A percentile compares a stretch with the other conserved stretches of the same genome.
Evolutionary conservation across 92 coral and sea anemone genomes (phyloP).

Genomic region (Zoanthus solanderi): DNA sequence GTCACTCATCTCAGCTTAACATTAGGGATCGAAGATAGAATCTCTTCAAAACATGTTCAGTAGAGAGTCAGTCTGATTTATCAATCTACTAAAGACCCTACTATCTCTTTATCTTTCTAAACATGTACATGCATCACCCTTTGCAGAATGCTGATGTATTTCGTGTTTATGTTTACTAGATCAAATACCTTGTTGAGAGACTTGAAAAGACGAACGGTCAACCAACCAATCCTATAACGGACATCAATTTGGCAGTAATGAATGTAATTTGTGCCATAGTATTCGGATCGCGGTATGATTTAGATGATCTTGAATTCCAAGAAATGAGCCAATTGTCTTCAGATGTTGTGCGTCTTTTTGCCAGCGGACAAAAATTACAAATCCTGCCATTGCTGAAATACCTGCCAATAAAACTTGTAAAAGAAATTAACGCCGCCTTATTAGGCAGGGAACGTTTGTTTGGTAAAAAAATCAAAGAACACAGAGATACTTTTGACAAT

Average conservation of each 20-base stretch:
- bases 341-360: slow-evolving; percentile 17
- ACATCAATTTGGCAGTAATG: slow-evolving; percentile 43
- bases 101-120: neutral
- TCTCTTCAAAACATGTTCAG: too few species aligned
- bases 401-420: slow-evolving; percentile 44
- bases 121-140: neutral
- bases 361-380: slow-evolving; percentile 36
- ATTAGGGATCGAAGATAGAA: too few species aligned
- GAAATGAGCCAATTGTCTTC: slow-evolving; percentile 28
- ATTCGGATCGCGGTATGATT: slow-evolving; percentile 58
- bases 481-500: slow-evolving; percentile 44
- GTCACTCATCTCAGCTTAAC: too few species aligned
- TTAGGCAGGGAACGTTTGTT: too few species aligned
- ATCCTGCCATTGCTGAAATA: slow-evolving; percentile 52
- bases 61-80: too few species aligned
- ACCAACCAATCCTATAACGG: slow-evolving; percentile 22
- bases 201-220: slow-evolving; percentile 32
- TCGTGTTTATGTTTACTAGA: neutral
- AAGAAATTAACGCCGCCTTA: too few species aligned
- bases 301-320: slow-evolving; percentile 61
- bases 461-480: slow-evolving; percentile 21
- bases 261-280: slow-evolving; percentile 58
- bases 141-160: too few species aligned
- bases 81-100: neutral
- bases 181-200: slow-evolving; percentile 4